phyloP scores from a whole-genome alignment of 2,888 invertebrate genomes.

The Dexiosoma caninum region DNA sequence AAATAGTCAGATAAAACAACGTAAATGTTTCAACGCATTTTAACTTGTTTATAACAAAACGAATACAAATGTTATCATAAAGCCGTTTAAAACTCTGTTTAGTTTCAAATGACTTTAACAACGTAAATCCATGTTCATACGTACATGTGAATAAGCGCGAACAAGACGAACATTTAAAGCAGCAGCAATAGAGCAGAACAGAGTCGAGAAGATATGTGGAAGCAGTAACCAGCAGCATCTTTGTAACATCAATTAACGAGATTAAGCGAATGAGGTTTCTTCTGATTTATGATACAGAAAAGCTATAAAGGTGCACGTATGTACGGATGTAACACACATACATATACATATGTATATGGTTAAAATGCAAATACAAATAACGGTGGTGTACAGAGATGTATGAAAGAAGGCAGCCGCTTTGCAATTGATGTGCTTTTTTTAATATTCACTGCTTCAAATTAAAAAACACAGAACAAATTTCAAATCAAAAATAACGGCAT shows the following conservation, averaged over 20 bases:
- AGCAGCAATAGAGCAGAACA: too few species aligned
- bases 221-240: neutral
- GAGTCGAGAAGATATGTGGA: neutral
- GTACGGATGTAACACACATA: neutral
- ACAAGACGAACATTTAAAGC: too few species aligned
- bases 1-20: slow-evolving; percentile 6
- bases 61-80: neutral
- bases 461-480: too few species aligned
- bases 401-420: neutral
- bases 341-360: neutral
- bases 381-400: neutral
- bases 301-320: neutral
- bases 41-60: slow-evolving; percentile 3
- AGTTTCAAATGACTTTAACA: too few species aligned
- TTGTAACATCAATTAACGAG: neutral
- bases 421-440: neutral
- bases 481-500: too few species aligned
- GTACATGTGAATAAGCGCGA: too few species aligned
- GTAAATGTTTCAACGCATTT: slow-evolving; percentile 36
- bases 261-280: neutral
- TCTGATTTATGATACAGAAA: neutral
- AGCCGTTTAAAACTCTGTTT: neutral
- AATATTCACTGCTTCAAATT: too few species aligned
- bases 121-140: too few species aligned
- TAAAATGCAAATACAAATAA: neutral